Evolutionary conservation across 2,888 invertebrate species (phyloP).

Genomic region (Nezara viridula): DNA sequence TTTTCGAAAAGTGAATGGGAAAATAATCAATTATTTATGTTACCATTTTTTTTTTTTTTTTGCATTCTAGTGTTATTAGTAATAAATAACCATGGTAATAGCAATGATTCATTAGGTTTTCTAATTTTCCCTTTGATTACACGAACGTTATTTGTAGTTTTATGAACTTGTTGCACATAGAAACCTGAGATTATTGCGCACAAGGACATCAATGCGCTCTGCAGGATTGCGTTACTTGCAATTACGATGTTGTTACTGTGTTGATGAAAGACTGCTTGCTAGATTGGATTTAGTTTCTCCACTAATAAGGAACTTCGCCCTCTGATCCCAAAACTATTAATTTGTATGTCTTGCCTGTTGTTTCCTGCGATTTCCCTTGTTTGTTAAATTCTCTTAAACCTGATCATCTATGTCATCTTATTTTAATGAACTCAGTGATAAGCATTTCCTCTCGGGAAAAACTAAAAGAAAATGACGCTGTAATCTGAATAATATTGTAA

Average conservation of each 20-base stretch:
- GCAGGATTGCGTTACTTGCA: not conserved
- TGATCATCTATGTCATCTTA: no score
- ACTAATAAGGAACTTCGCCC: not conserved
- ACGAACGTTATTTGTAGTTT: not conserved
- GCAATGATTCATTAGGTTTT: no score
- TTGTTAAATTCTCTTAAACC: not conserved
- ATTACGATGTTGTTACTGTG: not conserved
- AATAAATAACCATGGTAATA: no score
- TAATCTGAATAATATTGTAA: no score
- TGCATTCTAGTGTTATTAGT: no score
- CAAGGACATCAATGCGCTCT: not conserved
- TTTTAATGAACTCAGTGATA: no score
- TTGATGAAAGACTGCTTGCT: not conserved
- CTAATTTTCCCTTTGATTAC: not conserved
- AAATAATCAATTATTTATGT: no score
- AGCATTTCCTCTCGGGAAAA: no score
- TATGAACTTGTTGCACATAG: not conserved
- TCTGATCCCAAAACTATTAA: not conserved
- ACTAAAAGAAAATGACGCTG: no score
- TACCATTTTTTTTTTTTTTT: no score
- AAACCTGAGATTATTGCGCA: not conserved
- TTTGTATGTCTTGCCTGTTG: not conserved
- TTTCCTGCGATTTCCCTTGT: not conserved
- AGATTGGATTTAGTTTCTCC: slow-evolving; percentile 2
- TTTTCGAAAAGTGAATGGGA: no score